phyloP scores from a whole-genome alignment of 2,888 invertebrate species.

The Euphydryas editha region DNA sequence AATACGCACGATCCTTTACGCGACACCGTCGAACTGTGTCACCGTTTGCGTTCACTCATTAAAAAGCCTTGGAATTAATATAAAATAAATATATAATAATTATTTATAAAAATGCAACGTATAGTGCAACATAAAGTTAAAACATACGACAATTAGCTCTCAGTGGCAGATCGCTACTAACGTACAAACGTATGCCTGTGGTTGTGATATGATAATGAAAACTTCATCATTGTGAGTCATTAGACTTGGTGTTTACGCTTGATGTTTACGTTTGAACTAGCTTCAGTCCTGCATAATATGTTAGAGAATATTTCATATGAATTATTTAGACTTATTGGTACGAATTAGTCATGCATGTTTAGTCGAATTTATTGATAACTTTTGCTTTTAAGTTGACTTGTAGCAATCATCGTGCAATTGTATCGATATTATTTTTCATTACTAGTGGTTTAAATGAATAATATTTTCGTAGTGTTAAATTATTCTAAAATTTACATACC shows the following conservation, averaged over 20 bases:
- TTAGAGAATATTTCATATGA: conserved; percentile 59
- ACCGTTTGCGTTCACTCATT: conserved; percentile 62
- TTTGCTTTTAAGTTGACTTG: conserved; percentile 4
- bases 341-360: conserved; percentile 64
- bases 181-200: conserved; percentile 70
- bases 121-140: conserved; percentile 44
- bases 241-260: conserved; percentile 75
- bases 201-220: conserved; percentile 80
- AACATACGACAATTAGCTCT: conserved; percentile 62
- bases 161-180: conserved; percentile 75
- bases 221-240: conserved; percentile 81
- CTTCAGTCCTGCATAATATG: conserved; percentile 54
- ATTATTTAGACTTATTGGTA: conserved; percentile 56
- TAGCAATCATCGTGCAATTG: background rate
- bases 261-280: conserved; percentile 71
- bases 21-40: conserved; percentile 52
- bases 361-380: conserved; percentile 26
- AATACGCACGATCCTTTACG: conserved; percentile 63
- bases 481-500: too few species aligned
- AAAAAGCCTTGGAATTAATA: conserved; percentile 59
- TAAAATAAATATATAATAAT: conserved; percentile 39
- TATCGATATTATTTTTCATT: background rate
- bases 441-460: too few species aligned
- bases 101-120: conserved; percentile 46
- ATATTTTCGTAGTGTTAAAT: too few species aligned